phyloP scores from a whole-genome alignment of 2,113 vertebrate species.

The Archocentrus centrarchus region DNA sequence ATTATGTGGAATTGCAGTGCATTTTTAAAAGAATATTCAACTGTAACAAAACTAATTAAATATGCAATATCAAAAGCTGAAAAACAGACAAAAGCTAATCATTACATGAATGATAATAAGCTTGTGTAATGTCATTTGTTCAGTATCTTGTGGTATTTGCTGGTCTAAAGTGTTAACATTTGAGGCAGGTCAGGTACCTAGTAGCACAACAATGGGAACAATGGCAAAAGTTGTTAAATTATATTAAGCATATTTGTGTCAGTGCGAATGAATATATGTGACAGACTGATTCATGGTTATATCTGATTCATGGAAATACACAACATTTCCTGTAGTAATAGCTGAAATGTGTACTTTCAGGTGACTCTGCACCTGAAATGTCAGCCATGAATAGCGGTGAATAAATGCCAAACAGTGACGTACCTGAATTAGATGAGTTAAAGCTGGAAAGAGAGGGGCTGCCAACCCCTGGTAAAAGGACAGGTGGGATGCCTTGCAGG shows the following conservation, averaged over 20 bases:
- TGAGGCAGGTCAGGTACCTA: neutral
- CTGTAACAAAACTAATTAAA: neutral
- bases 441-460: slow-evolving; percentile 96
- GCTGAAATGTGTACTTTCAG: neutral
- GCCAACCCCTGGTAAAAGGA: slow-evolving; percentile 95
- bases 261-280: neutral
- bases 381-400: neutral
- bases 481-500: slow-evolving; percentile 96
- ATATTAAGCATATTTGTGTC: neutral
- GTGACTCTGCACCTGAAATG: neutral
- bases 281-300: neutral
- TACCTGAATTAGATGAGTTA: slow-evolving; percentile 99
- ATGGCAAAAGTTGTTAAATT: neutral
- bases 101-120: neutral
- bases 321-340: neutral
- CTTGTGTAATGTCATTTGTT: neutral
- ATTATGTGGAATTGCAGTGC: neutral
- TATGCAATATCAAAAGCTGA: neutral
- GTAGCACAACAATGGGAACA: neutral
- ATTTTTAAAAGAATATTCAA: neutral
- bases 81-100: neutral
- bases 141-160: neutral
- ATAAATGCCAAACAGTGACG: slow-evolving; percentile 55
- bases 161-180: neutral
- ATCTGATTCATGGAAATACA: neutral